Base-by-base conservation (phyloP, 2,113 vertebrate genomes). In the Aegotheles bennettii region DNA sequence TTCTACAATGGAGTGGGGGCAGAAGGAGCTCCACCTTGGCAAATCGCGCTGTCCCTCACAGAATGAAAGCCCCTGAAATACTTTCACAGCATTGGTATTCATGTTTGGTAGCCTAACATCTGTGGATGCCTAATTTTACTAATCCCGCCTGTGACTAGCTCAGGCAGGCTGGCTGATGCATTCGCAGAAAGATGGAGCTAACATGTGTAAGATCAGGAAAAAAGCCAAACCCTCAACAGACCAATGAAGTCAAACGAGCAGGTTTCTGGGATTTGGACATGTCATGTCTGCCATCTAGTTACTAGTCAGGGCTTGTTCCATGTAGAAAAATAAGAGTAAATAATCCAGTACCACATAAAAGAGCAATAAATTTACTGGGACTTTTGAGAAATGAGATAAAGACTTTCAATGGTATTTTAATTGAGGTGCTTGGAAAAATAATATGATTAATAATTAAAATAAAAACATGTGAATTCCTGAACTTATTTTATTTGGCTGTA, bases 281-380 rank as follows among this genome's bases (percentile, higher is more conserved):
- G 91, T 93, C 86, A 53, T 75, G 73, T 89, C 91, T 97, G 95
- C 91, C 95, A 95, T 93, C 84, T 82, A 93, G 81, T 94, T 93
- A 91, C 91, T 75, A 89, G 91, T 91, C 77, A 84, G 84, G 74
- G 61, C 96, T 93, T 94, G 93, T 87, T 96, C 84, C 71, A 40
- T 74, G 60, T 87, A 88, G 80, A 91, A 97, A 96, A 95, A 67
- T 36, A 92, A 95, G 82, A 96, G 86, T 86, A 96, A 95, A 97
- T 96, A 96, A 95, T 80, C 82, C 88, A 89, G 65, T 91, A 93
- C 95, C 93, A 90, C 96, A 94, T 92, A 81, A 94, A 96, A 94
- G 89, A 10, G 57, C 91, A 90, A 92, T 87, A 96, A 92, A 76
- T 85, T 61, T 94, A 45, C 80, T 60, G 40, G 65, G 65, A 83